phyloP scores from a whole-genome alignment of 2,797 vertebrate genomes.

The Vespertilio murinus region DNA sequence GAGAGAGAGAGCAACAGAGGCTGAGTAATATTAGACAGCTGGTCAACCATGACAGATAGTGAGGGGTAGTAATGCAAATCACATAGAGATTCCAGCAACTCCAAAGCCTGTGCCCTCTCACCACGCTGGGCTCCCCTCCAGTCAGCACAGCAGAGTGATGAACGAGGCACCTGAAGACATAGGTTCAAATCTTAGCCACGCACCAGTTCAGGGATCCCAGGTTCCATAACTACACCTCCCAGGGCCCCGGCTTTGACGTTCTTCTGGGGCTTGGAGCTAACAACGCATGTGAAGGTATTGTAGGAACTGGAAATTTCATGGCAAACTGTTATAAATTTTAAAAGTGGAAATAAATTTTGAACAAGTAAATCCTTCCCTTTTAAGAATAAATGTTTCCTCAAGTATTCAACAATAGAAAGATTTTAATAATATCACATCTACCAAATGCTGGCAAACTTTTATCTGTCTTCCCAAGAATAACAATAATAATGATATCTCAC shows the following conservation, averaged over 20 bases:
- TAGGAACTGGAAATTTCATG: background rate
- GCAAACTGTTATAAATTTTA: background rate
- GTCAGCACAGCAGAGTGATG: background rate
- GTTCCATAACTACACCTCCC: background rate
- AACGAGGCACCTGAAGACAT: background rate
- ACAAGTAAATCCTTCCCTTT: background rate
- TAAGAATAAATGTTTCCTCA: background rate
- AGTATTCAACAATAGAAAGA: background rate
- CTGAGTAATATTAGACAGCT: background rate
- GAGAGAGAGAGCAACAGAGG: background rate
- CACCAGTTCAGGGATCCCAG: background rate
- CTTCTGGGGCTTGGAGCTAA: background rate
- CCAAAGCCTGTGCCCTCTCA: background rate
- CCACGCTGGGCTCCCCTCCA: rapidly evolving
- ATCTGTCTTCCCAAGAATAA: background rate
- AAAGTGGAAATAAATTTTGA: background rate
- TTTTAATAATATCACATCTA: background rate
- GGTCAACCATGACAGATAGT: background rate
- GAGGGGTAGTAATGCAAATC: rapidly evolving
- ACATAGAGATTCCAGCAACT: background rate
- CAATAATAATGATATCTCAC: background rate
- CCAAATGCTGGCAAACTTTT: background rate
- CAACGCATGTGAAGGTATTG: background rate
- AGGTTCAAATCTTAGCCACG: background rate
- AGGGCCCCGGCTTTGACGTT: background rate